These are phyloP conservation scores for Trisateles emortualis DNA, from an alignment of 2,888 invertebrate species.

Conservation along the genomic window DNA sequence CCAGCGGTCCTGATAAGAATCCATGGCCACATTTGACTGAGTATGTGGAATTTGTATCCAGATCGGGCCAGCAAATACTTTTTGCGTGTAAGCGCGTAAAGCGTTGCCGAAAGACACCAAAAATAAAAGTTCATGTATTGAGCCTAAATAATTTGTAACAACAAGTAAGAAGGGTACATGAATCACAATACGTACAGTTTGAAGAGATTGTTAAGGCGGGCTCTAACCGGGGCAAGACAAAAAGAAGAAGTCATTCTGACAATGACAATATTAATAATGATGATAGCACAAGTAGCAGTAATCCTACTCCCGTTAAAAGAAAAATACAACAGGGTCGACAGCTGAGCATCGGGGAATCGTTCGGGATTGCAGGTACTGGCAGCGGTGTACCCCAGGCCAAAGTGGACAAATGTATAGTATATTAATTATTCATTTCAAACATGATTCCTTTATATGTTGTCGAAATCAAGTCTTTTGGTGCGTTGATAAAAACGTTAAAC, in stretches of 20 bases:
- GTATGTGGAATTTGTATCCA: conserved; percentile 38
- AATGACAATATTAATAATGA: conserved; percentile 6
- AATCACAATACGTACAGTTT: conserved; percentile 29
- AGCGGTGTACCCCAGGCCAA: conserved; percentile 40
- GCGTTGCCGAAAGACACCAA: conserved; percentile 5
- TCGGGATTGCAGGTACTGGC: conserved; percentile 43
- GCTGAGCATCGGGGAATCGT: conserved; percentile 38
- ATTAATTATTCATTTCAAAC: conserved; percentile 29
- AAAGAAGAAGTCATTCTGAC: conserved; percentile 30
- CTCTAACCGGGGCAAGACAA: conserved; percentile 32
- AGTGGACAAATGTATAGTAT: conserved; percentile 18
- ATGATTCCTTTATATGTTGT: conserved; percentile 40
- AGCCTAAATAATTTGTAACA: conserved; percentile 42
- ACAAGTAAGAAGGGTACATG: conserved; percentile 37
- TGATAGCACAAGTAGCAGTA: conserved; percentile 26
- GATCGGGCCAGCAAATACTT: conserved; percentile 11
- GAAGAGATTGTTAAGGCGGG: conserved; percentile 21
- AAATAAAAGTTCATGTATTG: conserved; percentile 27
- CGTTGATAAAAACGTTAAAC: conserved; percentile 40
- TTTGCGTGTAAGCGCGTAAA: neutral
- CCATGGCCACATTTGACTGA: conserved; percentile 32
- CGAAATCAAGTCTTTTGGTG: conserved; percentile 36
- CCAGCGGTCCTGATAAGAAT: conserved; percentile 25
- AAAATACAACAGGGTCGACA: conserved; percentile 14
- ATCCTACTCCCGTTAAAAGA: conserved; percentile 31